Base-by-base conservation (phyloP, 35 echinoderm and acorn worm species). In the Patiria miniata region DNA sequence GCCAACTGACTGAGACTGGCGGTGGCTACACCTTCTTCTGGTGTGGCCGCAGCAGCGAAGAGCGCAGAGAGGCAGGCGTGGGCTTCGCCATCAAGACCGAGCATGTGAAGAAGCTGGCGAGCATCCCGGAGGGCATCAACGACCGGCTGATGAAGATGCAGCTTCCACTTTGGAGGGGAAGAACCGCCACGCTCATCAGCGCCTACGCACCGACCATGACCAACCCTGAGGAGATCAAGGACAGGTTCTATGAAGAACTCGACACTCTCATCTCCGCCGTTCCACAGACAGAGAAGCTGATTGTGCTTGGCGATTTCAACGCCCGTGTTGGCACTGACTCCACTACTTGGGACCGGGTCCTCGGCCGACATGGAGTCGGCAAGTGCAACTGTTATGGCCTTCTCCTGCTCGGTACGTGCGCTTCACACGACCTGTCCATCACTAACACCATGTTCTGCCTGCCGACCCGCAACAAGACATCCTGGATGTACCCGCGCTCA, bases 281-380 rank as follows among this genome's bases (percentile, higher is more conserved):
- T 37, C 83, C 89, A 14, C 86, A 85, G 18, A 22, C 21, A 5
- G 89, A 90, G 7, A 85, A 90, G 42, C 80, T 90, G 9, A 85
- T 90, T n/a, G 19, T 90, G n/a, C 81, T 90, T 16, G 88, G 88
- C 33, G 80, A 90, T 86, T 85, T 90, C 59, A 90, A 85, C 36
- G 60, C 88, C 1, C 52, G 88, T 39, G 56, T 90, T 68, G 88
- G 88, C 29, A 6, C 79, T 39, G 83, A 91, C 56, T 18, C 77
- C 39, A 3, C 19, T 10, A 9, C 36, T 26, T 91, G 73, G 90
- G 37, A 54, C 5, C 18, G 42, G 15, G 47, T 79, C 8, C 86
- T 86, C 21, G 73, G 83, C 19, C 78, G n/a, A 30, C 68, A 86
- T 86, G 90, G 68, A 29, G 18, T 86, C 16, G 83, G 90, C 4